These are phyloP conservation scores for Cotesia glomerata DNA, from an alignment of 1,140 invertebrate genomes.

Conservation along the genomic window DNA sequence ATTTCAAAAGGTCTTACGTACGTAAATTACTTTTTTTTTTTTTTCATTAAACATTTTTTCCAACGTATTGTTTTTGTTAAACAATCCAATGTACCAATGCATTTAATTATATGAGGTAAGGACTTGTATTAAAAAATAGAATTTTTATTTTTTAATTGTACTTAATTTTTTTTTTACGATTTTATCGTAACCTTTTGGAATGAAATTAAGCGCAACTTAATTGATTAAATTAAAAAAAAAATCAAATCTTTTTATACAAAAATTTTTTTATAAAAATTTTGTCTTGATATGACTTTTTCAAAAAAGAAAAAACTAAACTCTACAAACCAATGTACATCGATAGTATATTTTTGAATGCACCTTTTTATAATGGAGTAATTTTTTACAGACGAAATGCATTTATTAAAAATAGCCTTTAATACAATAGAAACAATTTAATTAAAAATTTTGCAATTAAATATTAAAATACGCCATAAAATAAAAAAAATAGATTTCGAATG, in stretches of 20 bases:
- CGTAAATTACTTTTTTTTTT: slow-evolving; percentile 24
- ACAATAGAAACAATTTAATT: too few species aligned
- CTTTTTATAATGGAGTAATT: too few species aligned
- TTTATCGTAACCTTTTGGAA: slow-evolving; percentile 9
- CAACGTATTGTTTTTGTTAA: slow-evolving; percentile 1
- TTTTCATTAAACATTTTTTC: slow-evolving; percentile 23
- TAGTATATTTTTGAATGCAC: background rate
- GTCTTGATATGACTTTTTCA: background rate
- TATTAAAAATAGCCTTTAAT: too few species aligned
- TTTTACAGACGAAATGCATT: too few species aligned
- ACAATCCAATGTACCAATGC: slow-evolving; percentile 32
- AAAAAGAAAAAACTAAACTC: background rate
- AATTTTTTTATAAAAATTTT: too few species aligned
- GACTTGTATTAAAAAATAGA: background rate
- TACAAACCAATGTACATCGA: background rate
- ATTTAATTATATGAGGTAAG: slow-evolving; percentile 32
- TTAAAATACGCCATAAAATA: too few species aligned
- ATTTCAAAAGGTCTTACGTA: slow-evolving; percentile 47
- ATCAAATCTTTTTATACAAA: background rate
- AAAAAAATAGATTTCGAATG: too few species aligned
- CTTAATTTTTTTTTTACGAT: slow-evolving; percentile 22
- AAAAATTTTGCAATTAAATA: too few species aligned
- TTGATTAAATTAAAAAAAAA: background rate
- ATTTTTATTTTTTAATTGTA: slow-evolving; percentile 5
- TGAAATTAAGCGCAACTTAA: background rate